A percentile compares a stretch with the other conserved stretches of the same genome.
phyloP scores from a whole-genome alignment of 2,888 invertebrate genomes.

The Belgica antarctica region DNA sequence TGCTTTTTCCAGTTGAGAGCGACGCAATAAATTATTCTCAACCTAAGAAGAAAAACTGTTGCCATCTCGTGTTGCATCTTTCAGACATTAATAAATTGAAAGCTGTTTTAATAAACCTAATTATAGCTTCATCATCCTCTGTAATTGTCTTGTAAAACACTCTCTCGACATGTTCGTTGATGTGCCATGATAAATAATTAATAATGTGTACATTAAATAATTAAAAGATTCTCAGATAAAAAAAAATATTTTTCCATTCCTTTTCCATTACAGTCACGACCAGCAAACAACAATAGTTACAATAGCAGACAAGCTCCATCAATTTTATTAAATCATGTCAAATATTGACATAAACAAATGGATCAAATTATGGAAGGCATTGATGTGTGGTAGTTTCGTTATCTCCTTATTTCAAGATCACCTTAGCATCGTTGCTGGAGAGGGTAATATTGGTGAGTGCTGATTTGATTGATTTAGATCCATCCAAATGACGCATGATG shows the following conservation, averaged over 20 bases:
- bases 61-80: too few species aligned
- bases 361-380: constrained; percentile 40
- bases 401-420: constrained; percentile 36
- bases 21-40: too few species aligned
- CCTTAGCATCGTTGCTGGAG: constrained; percentile 38
- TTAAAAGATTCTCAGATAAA: too few species aligned
- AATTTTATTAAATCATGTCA: constrained; percentile 43
- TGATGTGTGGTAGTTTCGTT: constrained; percentile 42
- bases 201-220: too few species aligned
- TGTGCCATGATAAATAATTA: neutral
- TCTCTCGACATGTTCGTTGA: too few species aligned
- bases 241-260: too few species aligned
- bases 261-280: constrained; percentile 28
- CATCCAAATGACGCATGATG: neutral
- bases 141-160: too few species aligned
- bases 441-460: constrained; percentile 39
- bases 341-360: constrained; percentile 42
- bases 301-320: constrained; percentile 42
- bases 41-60: too few species aligned
- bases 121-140: too few species aligned
- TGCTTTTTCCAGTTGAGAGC: too few species aligned
- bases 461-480: neutral
- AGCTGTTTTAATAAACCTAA: too few species aligned
- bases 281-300: constrained; percentile 35
- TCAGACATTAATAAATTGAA: neutral